A percentile compares a stretch with the other conserved stretches of the same genome.
phyloP scores from a whole-genome alignment of 2,113 vertebrate species.

The Oreochromis niloticus region DNA sequence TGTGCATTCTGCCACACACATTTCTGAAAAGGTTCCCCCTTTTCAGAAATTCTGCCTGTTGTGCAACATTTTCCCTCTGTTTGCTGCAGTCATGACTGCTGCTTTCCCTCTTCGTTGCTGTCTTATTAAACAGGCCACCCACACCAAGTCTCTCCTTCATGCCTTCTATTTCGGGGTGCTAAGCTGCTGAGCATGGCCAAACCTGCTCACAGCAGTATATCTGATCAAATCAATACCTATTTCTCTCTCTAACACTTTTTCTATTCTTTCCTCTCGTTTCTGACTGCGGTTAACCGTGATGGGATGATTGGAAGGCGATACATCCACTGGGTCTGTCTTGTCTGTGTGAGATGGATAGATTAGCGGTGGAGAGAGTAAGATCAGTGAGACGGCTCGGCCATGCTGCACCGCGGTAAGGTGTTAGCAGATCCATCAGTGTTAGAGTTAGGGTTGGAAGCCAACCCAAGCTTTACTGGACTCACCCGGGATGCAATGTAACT shows the following conservation, averaged over 20 bases:
- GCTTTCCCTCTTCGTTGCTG: background rate
- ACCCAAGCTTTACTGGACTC: slow-evolving; percentile 7
- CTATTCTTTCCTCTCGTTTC: slow-evolving; percentile 11
- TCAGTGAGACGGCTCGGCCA: background rate
- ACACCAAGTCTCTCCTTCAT: slow-evolving; percentile 4
- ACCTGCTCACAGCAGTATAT: slow-evolving; percentile 34
- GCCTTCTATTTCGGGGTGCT: slow-evolving; percentile 32
- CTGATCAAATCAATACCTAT: slow-evolving; percentile 61
- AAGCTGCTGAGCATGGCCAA: slow-evolving; percentile 33
- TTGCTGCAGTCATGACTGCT: background rate
- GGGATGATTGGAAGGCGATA: slow-evolving; percentile 53
- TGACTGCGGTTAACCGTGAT: slow-evolving; percentile 13
- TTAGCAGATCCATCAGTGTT: slow-evolving; percentile 42
- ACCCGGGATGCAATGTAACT: background rate
- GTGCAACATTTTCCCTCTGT: background rate
- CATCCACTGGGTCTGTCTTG: slow-evolving; percentile 16
- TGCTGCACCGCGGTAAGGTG: slow-evolving; percentile 9
- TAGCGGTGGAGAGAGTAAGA: background rate
- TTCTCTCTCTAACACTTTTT: slow-evolving; percentile 33
- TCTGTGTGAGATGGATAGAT: slow-evolving; percentile 46
- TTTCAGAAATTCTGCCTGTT: background rate
- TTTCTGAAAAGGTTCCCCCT: background rate
- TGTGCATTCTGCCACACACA: background rate
- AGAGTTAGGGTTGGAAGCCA: background rate
- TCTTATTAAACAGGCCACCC: slow-evolving; percentile 24